Evolutionary conservation across 2,797 vertebrate species (phyloP), one percentile per base, ranked within the genome.

Genomic region (Xiphorhynchus erythropygius): DNA sequence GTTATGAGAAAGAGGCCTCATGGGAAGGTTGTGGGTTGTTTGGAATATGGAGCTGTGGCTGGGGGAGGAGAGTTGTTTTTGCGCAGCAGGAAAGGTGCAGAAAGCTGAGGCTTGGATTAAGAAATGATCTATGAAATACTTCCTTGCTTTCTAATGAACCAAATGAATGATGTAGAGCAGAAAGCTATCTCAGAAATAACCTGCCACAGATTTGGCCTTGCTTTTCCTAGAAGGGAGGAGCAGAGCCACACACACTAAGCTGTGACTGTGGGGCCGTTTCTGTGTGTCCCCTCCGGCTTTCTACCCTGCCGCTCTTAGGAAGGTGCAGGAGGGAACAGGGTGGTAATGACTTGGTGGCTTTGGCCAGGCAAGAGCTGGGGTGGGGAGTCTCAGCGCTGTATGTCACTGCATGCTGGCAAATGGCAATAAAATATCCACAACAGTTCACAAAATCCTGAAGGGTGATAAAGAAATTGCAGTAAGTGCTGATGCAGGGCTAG

Each of bases 301-400:
- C 46, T 49, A 14, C 47, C 14, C 42, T 70, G 42, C 24, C 86
- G 16, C 28, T 60, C 10, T 53, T 56, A 52, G 1, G 3, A 44
- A 53, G 6, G 12, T 32, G 18, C 8, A 5, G 62, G 32, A 42
- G 18, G 42, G 18, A 91, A 39, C 8, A 30, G n/a, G 23, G 18
- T 78, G 44, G 7, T 41, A 53, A 41, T 22, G 33, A 65, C n/a
- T n/a, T 16, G 14, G 5, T 59, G 55, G 18, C 33, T 93, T 87
- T 81, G 55, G n/a, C 39, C 28, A 63, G 52, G 23, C 21, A 50
- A 33, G 57, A 65, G 62, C 67, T 55, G 27, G 15, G 22, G 12
- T 1, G 3, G 12, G 32, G 8, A 33, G 13, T 57, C 59, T 78
- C 14, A 24, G 41, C 0, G 0, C 22, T 76, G 9, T 46, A 41